Conservation (phyloP, 2,113 vertebrate species). For the Collichthys lucidus region DNA sequence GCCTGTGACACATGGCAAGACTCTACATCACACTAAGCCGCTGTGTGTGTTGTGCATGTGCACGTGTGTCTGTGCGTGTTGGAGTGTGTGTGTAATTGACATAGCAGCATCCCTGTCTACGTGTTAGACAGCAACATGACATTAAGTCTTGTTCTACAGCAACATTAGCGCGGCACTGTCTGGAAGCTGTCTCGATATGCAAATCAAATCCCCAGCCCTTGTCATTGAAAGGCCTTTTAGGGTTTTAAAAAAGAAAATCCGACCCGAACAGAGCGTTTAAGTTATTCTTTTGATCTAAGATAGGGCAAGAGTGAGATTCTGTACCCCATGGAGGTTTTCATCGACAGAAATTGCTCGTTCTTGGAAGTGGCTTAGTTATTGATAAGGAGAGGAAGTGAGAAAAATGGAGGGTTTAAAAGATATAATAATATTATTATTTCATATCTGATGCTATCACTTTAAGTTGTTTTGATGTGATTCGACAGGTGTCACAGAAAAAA, state of each 20-base stretch:
- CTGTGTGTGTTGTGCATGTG: slow-evolving; percentile 9
- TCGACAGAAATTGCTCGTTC: slow-evolving; percentile 15
- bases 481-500: not conserved
- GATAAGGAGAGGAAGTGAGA: slow-evolving; percentile 24
- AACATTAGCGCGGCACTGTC: slow-evolving; percentile 68
- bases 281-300: slow-evolving; percentile 72
- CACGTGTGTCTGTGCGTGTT: slow-evolving; percentile 1
- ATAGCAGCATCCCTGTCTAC: slow-evolving; percentile 64
- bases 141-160: slow-evolving; percentile 79
- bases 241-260: slow-evolving; percentile 49
- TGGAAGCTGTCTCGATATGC: slow-evolving; percentile 68
- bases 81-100: slow-evolving; percentile 63
- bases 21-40: slow-evolving; percentile 38
- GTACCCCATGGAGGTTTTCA: slow-evolving; percentile 48
- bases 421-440: slow-evolving; percentile 1
- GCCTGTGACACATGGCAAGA: slow-evolving; percentile 57
- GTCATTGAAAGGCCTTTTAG: slow-evolving; percentile 58
- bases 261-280: slow-evolving; percentile 44
- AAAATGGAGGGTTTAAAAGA: not conserved
- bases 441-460: slow-evolving; percentile 1
- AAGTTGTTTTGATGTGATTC: not conserved
- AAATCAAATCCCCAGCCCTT: slow-evolving; percentile 68
- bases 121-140: slow-evolving; percentile 79
- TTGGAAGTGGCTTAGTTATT: slow-evolving; percentile 21
- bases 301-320: slow-evolving; percentile 43